Evolutionary conservation across 2,113 vertebrate species (phyloP).

Genomic region (Okapia johnstoni): DNA sequence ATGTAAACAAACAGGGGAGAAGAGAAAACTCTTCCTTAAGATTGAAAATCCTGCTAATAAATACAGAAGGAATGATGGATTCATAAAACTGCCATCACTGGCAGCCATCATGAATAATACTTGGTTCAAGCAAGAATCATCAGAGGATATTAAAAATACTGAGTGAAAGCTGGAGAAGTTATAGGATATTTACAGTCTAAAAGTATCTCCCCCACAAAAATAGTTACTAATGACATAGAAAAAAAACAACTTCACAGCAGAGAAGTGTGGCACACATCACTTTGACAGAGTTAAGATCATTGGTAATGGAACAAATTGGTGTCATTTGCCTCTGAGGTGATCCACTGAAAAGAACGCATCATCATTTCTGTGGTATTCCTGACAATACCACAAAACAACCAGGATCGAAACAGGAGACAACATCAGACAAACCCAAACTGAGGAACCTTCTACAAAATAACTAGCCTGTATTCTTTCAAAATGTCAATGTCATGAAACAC

Average conservation of each 20-base stretch:
- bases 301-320: neutral
- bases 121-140: neutral
- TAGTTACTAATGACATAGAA: neutral
- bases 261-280: neutral
- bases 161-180: neutral
- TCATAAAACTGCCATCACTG: neutral
- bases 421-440: slow-evolving; percentile 31
- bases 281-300: neutral
- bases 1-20: neutral
- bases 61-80: neutral
- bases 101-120: neutral
- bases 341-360: neutral
- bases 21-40: neutral
- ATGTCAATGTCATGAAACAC: slow-evolving; percentile 16
- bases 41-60: neutral
- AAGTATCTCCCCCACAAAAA: neutral
- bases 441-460: slow-evolving; percentile 21
- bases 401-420: slow-evolving; percentile 41
- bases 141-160: neutral
- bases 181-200: neutral
- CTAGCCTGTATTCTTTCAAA: neutral
- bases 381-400: slow-evolving; percentile 26
- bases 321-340: neutral
- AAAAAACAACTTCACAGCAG: neutral
- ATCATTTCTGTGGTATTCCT: neutral